Evolutionary conservation across 37 sponge, comb jelly and placozoan genomes (phyloP).

Genomic region (Eunapius fragilis): DNA sequence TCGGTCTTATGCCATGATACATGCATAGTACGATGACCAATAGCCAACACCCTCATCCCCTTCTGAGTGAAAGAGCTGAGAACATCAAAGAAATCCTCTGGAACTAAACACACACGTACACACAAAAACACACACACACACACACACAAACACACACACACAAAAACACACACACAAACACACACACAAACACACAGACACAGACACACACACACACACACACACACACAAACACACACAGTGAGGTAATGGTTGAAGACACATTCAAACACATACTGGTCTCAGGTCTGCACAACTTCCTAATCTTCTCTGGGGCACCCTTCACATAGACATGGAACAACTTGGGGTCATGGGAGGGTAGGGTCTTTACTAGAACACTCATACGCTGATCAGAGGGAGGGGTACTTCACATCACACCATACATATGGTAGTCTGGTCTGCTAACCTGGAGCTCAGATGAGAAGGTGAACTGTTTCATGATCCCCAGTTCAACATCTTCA

Average conservation of each 20-base stretch:
- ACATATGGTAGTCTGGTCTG: not conserved
- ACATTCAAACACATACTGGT: conserved; percentile 23
- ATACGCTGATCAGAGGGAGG: conserved; percentile 44
- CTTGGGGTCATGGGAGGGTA: conserved; percentile 40
- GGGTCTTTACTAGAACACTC: conserved; percentile 71
- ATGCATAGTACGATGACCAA: conserved; percentile 61
- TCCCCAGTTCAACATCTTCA: conserved; percentile 44
- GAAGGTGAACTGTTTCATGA: conserved; percentile 85
- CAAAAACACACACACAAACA: not conserved
- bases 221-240: too few species aligned
- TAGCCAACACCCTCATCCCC: conserved; percentile 82
- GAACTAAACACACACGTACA: conserved; percentile 27
- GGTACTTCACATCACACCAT: conserved; percentile 3
- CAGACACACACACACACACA: too few species aligned
- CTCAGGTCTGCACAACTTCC: conserved; percentile 44
- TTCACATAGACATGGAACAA: conserved; percentile 72
- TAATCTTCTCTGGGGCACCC: conserved; percentile 93
- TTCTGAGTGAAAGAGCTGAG: conserved; percentile 57
- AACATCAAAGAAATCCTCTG: conserved; percentile 61
- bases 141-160: not conserved
- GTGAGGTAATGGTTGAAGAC: too few species aligned
- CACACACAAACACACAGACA: not conserved
- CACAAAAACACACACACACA: not conserved
- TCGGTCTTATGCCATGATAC: conserved; percentile 79
- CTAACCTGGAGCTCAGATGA: conserved; percentile 75